Percentiles rank a stretch among this genome's conserved stretches.
Conservation (phyloP, 2,113 vertebrate genomes). For the Cepphus grylle region DNA sequence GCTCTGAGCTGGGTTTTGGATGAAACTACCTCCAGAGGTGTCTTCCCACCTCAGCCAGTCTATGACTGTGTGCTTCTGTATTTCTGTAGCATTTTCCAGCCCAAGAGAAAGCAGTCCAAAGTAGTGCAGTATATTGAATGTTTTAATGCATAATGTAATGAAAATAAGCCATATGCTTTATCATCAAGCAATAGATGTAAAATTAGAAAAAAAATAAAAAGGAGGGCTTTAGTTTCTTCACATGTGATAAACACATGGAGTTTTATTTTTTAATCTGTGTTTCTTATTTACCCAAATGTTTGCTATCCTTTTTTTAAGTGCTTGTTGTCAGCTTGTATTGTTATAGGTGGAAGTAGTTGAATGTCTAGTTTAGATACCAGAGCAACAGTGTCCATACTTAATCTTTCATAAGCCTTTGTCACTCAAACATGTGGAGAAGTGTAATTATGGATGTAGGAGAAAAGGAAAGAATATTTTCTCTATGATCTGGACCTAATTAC, state of each 20-base stretch:
- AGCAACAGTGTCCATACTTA: not conserved
- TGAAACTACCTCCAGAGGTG: not conserved
- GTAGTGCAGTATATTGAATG: not conserved
- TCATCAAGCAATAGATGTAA: not conserved
- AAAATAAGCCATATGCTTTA: not conserved
- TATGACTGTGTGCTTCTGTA: not conserved
- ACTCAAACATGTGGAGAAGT: not conserved
- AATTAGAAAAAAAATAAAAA: not conserved
- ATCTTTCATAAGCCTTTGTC: not conserved
- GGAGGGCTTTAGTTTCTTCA: not conserved
- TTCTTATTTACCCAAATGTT: not conserved
- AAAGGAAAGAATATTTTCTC: not conserved
- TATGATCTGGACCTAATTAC: not conserved
- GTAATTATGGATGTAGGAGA: not conserved
- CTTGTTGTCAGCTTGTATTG: not conserved
- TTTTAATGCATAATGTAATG: not conserved
- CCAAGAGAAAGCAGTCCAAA: not conserved
- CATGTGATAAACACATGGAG: not conserved
- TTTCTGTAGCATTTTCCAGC: not conserved
- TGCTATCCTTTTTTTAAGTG: not conserved
- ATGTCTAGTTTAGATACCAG: not conserved
- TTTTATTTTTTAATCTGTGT: not conserved
- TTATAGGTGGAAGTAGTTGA: not conserved
- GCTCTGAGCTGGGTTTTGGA: not conserved
- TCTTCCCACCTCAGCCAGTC: not conserved